A percentile compares a stretch with the other conserved stretches of the same genome.
Conservation (phyloP, 2,797 vertebrate genomes). For the Pangasius djambal region DNA sequence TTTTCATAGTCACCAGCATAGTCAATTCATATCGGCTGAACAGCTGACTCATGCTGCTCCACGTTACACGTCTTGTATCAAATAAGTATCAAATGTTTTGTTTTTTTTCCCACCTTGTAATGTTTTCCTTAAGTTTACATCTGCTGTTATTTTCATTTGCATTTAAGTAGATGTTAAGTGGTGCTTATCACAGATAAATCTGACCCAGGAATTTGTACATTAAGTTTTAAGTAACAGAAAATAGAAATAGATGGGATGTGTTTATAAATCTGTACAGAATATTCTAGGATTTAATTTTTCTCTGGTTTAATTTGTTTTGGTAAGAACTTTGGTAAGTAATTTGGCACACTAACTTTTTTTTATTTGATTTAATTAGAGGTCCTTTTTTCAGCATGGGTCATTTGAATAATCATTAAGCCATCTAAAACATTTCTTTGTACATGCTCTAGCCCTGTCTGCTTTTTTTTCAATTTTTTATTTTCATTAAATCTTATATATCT, state of each 20-base stretch:
- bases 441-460: background rate
- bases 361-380: background rate
- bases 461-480: background rate
- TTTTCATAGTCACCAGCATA: slow-evolving; percentile 5
- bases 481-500: background rate
- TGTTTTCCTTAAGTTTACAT: background rate
- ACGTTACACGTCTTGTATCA: background rate
- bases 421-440: background rate
- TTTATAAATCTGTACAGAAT: background rate
- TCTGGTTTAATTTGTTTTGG: background rate
- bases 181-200: background rate
- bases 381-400: background rate
- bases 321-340: background rate
- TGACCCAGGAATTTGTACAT: background rate
- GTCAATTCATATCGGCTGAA: background rate
- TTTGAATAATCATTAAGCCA: background rate
- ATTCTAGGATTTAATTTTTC: background rate
- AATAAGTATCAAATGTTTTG: background rate
- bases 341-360: background rate
- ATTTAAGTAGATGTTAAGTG: background rate
- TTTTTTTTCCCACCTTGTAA: background rate
- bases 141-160: background rate
- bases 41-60: background rate
- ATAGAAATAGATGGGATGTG: background rate
- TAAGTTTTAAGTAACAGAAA: background rate